These are phyloP conservation scores for Dipus sagitta DNA, from an alignment of 2,797 vertebrate species.

Conservation along the genomic window DNA sequence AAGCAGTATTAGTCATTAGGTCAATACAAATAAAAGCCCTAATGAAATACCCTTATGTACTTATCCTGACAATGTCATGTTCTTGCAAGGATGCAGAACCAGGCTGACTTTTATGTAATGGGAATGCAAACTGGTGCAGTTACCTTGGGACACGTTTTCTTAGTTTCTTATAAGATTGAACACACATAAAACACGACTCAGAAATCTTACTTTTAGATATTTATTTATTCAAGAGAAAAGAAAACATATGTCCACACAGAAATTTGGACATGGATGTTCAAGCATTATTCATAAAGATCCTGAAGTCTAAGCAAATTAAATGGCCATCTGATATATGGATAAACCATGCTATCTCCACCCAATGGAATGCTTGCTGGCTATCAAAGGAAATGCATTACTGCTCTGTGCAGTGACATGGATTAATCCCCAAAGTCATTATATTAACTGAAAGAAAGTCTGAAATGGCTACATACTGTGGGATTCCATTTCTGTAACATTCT, in stretches of 20 bases:
- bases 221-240: constrained; percentile 36
- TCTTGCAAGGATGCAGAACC: neutral
- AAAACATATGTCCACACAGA: neutral
- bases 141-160: constrained; percentile 45
- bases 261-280: constrained; percentile 18
- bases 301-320: neutral
- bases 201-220: neutral
- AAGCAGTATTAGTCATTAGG: constrained; percentile 40
- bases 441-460: constrained; percentile 7
- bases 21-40: constrained; percentile 24
- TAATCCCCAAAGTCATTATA: constrained; percentile 4
- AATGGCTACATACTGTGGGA: neutral
- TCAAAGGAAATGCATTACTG: constrained; percentile 22
- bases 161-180: constrained; percentile 36
- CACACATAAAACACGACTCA: constrained; percentile 1
- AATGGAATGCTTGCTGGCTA: constrained; percentile 10
- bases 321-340: neutral
- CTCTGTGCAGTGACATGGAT: neutral
- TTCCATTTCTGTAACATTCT: constrained; percentile 9
- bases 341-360: neutral
- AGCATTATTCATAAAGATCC: constrained; percentile 5
- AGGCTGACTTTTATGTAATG: neutral
- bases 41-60: neutral
- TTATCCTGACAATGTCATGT: neutral
- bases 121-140: neutral